Percentiles rank a stretch among this genome's conserved stretches.
Evolutionary conservation across 1,140 invertebrate species (phyloP).

Genomic region (Drosophila sulfurigaster): DNA sequence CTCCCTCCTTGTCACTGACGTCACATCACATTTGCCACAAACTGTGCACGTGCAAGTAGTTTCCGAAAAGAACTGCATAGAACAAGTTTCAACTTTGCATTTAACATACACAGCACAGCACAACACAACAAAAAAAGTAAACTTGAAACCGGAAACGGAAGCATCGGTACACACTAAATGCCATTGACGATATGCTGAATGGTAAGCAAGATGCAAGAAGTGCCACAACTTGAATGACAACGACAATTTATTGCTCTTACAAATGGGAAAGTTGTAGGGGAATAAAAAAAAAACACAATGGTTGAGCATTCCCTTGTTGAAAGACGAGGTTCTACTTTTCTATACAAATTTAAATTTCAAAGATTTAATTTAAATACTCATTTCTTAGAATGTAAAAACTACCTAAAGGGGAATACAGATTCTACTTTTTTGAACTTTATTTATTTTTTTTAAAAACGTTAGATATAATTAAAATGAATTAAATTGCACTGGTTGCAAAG

Average conservation of each 20-base stretch:
- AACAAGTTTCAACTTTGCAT: slow-evolving; percentile 62
- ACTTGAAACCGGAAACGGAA: slow-evolving; percentile 67
- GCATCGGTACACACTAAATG: slow-evolving; percentile 58
- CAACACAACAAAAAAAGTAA: slow-evolving; percentile 32
- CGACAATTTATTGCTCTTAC: slow-evolving; percentile 9
- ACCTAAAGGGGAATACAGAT: too few relatives aligned
- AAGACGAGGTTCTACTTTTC: too few relatives aligned
- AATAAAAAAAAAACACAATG: too few relatives aligned
- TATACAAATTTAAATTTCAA: too few relatives aligned
- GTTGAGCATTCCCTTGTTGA: not conserved
- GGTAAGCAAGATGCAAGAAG: slow-evolving; percentile 13
- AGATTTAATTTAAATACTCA: too few relatives aligned
- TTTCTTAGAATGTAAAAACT: too few relatives aligned
- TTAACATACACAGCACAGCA: slow-evolving; percentile 37
- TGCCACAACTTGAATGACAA: not conserved
- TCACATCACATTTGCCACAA: slow-evolving; percentile 46
- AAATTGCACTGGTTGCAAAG: too few relatives aligned
- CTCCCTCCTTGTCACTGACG: not conserved
- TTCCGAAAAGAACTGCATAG: slow-evolving; percentile 48
- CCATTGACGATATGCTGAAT: slow-evolving; percentile 51
- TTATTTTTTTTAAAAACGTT: too few relatives aligned
- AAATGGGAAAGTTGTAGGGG: not conserved
- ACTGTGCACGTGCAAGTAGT: slow-evolving; percentile 59
- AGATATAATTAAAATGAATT: too few relatives aligned
- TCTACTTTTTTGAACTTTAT: too few relatives aligned